Conservation (phyloP, 1,140 invertebrate genomes). For the Teleopsis dalmanni region DNA sequence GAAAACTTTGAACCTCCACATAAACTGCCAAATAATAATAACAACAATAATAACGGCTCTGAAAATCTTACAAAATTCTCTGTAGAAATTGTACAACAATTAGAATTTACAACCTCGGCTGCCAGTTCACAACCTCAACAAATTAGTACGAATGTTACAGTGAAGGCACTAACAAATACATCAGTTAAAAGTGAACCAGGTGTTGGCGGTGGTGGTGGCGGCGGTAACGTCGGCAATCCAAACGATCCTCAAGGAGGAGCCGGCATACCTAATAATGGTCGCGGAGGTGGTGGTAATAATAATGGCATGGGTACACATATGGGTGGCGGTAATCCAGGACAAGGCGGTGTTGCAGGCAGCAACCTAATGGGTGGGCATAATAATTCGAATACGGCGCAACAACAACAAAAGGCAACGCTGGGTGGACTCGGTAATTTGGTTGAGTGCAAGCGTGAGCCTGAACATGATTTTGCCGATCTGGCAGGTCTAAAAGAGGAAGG, state of each 20-base stretch:
- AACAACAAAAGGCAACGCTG: not conserved
- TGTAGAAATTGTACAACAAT: conserved; percentile 82
- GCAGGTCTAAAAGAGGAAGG: conserved; percentile 73
- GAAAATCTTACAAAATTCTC: conserved; percentile 73
- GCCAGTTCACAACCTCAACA: conserved; percentile 78
- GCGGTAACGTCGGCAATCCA: conserved; percentile 21
- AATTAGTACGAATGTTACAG: conserved; percentile 87
- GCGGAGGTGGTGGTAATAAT: conserved; percentile 21
- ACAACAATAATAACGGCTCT: conserved; percentile 19
- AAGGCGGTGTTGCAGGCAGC: conserved; percentile 17
- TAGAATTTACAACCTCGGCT: conserved; percentile 76
- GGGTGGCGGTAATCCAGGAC: conserved; percentile 17
- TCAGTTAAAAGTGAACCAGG: conserved; percentile 69
- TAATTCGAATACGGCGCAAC: not conserved
- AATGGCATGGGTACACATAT: conserved; percentile 20
- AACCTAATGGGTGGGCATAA: conserved; percentile 30
- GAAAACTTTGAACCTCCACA: conserved; percentile 63
- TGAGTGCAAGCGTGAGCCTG: conserved; percentile 79
- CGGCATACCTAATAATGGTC: conserved; percentile 10
- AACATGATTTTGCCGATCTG: conserved; percentile 74
- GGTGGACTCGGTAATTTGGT: conserved; percentile 57
- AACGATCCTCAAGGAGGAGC: conserved; percentile 11
- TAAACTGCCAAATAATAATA: conserved; percentile 54
- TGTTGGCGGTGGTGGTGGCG: conserved; percentile 20
- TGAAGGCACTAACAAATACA: conserved; percentile 76